These are phyloP conservation scores for Dioctria linearis DNA, from an alignment of 2,888 invertebrate genomes.

Conservation along the genomic window DNA sequence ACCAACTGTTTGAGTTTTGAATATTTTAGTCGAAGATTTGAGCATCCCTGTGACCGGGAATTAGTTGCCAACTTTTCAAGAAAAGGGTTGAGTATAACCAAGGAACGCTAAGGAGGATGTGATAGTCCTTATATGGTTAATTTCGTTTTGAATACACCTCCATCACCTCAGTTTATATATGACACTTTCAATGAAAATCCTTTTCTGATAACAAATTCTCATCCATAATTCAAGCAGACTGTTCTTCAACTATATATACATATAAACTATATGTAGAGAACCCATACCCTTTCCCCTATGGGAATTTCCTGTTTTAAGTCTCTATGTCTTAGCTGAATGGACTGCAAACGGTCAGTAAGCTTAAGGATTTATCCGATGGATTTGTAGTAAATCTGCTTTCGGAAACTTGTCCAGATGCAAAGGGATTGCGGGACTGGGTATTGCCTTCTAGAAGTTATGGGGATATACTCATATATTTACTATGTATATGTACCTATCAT, in stretches of 20 bases:
- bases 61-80: constrained; percentile 53
- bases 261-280: constrained; percentile 35
- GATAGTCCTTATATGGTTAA: constrained; percentile 54
- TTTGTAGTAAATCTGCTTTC: constrained; percentile 61
- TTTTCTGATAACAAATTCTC: constrained; percentile 59
- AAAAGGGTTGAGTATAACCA: constrained; percentile 54
- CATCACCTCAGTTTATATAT: constrained; percentile 52
- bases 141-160: constrained; percentile 57
- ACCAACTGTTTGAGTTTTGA: constrained; percentile 54
- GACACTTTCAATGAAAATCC: constrained; percentile 58
- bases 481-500: too few relatives aligned
- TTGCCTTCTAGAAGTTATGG: constrained; percentile 46
- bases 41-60: constrained; percentile 55
- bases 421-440: constrained; percentile 47
- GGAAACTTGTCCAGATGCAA: constrained; percentile 57
- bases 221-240: constrained; percentile 57
- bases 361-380: constrained; percentile 61
- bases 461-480: constrained; percentile 21
- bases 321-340: constrained; percentile 65
- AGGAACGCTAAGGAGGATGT: constrained; percentile 50
- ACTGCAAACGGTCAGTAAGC: constrained; percentile 61
- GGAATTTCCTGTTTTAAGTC: constrained; percentile 59
- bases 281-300: constrained; percentile 54
- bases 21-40: constrained; percentile 57
- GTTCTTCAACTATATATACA: constrained; percentile 22